Evolutionary conservation across 2,113 vertebrate species (phyloP).

Genomic region (Eulacestoma nigropectus): DNA sequence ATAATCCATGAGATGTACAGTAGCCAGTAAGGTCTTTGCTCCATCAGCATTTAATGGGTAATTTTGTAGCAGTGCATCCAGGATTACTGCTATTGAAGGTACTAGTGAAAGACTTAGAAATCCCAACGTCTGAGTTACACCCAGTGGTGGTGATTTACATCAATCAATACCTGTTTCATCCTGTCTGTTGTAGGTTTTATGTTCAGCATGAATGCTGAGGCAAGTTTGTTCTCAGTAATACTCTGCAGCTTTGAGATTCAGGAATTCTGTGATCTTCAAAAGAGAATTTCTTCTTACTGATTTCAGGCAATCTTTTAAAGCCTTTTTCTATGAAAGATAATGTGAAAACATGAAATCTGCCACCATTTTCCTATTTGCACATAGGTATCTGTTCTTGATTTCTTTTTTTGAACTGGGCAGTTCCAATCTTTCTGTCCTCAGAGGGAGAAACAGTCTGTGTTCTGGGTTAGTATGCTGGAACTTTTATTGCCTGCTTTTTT

Average conservation of each 20-base stretch:
- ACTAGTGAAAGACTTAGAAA: not conserved
- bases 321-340: not conserved
- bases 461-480: not conserved
- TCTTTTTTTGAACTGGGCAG: not conserved
- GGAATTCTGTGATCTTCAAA: not conserved
- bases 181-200: not conserved
- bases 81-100: not conserved
- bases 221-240: not conserved
- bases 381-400: not conserved
- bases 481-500: not conserved
- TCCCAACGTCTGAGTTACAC: not conserved
- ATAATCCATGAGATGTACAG: fast-evolving
- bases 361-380: not conserved
- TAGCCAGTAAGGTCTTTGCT: not conserved
- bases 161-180: not conserved
- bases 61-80: not conserved
- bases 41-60: not conserved
- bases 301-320: not conserved
- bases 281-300: not conserved
- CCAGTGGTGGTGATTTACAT: not conserved
- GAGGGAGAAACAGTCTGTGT: not conserved
- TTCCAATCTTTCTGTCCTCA: not conserved
- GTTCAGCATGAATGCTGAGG: not conserved
- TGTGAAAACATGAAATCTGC: not conserved
- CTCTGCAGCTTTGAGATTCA: not conserved